A percentile compares a stretch with the other conserved stretches of the same genome.
Evolutionary conservation across 2,888 invertebrate genomes (phyloP).

Genomic region (Nomada fabriciana): DNA sequence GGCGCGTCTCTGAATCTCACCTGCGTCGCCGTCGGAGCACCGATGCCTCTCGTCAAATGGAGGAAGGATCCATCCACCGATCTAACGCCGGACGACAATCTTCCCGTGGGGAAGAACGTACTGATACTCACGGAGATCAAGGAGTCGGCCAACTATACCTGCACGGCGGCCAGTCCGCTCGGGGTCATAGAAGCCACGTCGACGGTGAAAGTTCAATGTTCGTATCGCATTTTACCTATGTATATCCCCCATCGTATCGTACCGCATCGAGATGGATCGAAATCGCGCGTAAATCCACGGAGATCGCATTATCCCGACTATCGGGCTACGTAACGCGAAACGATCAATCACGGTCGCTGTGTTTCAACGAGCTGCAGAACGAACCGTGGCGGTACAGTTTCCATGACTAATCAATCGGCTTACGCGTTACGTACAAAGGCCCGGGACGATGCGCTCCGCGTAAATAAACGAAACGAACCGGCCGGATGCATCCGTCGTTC

Average conservation of each 20-base stretch:
- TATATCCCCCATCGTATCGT: not conserved
- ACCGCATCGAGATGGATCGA: slow-evolving; percentile 18
- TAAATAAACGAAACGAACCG: not conserved
- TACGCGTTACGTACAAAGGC: slow-evolving; percentile 18
- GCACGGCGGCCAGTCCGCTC: slow-evolving; percentile 96
- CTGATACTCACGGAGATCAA: slow-evolving; percentile 94
- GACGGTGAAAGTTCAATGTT: slow-evolving; percentile 98
- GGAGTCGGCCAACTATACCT: slow-evolving; percentile 98
- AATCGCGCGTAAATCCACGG: slow-evolving; percentile 36
- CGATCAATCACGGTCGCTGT: slow-evolving; percentile 45
- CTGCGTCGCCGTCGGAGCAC: slow-evolving; percentile 98
- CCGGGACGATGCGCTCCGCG: not conserved
- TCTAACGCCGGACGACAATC: slow-evolving; percentile 94
- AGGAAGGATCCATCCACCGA: slow-evolving; percentile 92
- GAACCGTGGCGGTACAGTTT: slow-evolving; percentile 29
- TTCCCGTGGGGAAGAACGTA: slow-evolving; percentile 94
- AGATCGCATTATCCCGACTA: slow-evolving; percentile 44
- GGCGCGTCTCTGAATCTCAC: slow-evolving; percentile 96
- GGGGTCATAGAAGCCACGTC: slow-evolving; percentile 95
- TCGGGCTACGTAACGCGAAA: slow-evolving; percentile 41
- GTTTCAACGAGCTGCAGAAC: slow-evolving; percentile 16
- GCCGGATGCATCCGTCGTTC: too few species aligned
- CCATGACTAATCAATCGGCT: slow-evolving; percentile 55
- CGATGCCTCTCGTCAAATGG: slow-evolving; percentile 99
- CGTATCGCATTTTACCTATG: slow-evolving; percentile 81